A percentile compares a stretch with the other conserved stretches of the same genome.
phyloP scores from a whole-genome alignment of 2,797 vertebrate species.

The Loriculus beryllinus region DNA sequence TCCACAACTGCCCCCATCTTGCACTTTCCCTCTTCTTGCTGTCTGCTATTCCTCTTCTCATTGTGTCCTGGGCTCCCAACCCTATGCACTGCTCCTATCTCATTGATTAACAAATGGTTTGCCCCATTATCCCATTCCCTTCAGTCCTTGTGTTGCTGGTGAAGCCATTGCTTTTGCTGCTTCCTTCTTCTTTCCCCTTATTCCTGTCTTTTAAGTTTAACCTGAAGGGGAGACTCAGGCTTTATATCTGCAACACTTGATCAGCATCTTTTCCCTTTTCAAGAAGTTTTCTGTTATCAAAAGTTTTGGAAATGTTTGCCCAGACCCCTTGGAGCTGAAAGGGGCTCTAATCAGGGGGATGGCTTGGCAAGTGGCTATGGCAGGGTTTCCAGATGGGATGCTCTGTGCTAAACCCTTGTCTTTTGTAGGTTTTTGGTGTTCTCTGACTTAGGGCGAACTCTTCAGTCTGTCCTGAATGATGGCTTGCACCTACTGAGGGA shows the following conservation, averaged over 20 bases:
- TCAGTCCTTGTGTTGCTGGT: not conserved
- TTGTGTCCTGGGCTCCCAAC: not conserved
- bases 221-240: not conserved
- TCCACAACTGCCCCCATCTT: not conserved
- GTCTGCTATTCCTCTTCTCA: not conserved
- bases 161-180: not conserved
- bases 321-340: not conserved
- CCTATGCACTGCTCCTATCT: not conserved
- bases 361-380: accelerated
- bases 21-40: not conserved
- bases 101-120: not conserved
- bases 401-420: not conserved
- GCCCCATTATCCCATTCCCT: not conserved
- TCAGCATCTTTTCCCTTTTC: not conserved
- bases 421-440: slow-evolving; percentile 89
- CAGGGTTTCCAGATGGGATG: not conserved
- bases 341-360: not conserved
- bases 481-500: slow-evolving; percentile 67
- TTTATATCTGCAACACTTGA: not conserved
- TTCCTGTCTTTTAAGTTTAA: not conserved
- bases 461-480: slow-evolving; percentile 80
- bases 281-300: not conserved
- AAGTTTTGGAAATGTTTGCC: not conserved
- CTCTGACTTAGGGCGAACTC: slow-evolving; percentile 82
- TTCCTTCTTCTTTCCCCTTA: not conserved